These are phyloP conservation scores for Pseudomyrmex flavicornis DNA, from an alignment of 1,140 invertebrate species.

Conservation along the genomic window DNA sequence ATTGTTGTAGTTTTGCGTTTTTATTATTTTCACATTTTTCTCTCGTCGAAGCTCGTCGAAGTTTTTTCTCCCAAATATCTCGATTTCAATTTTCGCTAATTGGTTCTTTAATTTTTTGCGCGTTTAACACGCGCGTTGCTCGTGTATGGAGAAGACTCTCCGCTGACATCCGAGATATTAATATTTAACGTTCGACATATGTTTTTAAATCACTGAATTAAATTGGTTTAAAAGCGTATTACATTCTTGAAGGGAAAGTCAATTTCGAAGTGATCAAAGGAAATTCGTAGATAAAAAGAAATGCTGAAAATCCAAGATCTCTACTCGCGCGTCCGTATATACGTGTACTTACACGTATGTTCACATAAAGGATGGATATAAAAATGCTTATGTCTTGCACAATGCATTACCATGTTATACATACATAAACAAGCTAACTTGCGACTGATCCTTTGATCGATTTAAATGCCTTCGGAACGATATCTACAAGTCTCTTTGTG, in stretches of 20 bases:
- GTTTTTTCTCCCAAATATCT: background rate
- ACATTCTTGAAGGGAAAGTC: background rate
- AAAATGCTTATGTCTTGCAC: background rate
- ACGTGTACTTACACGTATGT: too few relatives aligned
- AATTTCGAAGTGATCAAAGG: background rate
- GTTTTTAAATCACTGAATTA: background rate
- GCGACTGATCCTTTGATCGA: constrained; percentile 15
- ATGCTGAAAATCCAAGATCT: background rate
- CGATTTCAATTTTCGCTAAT: background rate
- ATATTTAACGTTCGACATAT: background rate
- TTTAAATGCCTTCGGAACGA: background rate
- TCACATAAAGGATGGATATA: too few relatives aligned
- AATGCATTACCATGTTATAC: background rate
- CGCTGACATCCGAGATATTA: background rate
- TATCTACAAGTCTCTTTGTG: constrained; percentile 1
- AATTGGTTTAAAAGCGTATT: background rate
- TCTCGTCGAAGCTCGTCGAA: background rate
- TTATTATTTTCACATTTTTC: too few relatives aligned
- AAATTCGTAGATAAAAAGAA: background rate
- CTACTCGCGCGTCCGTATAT: background rate
- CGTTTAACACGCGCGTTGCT: too few relatives aligned
- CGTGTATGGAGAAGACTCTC: too few relatives aligned
- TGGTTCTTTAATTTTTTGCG: background rate
- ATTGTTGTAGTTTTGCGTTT: too few relatives aligned
- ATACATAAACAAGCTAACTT: constrained; percentile 12